Base-by-base conservation (phyloP, 2,113 vertebrate species). In the Scophthalmus maximus region DNA sequence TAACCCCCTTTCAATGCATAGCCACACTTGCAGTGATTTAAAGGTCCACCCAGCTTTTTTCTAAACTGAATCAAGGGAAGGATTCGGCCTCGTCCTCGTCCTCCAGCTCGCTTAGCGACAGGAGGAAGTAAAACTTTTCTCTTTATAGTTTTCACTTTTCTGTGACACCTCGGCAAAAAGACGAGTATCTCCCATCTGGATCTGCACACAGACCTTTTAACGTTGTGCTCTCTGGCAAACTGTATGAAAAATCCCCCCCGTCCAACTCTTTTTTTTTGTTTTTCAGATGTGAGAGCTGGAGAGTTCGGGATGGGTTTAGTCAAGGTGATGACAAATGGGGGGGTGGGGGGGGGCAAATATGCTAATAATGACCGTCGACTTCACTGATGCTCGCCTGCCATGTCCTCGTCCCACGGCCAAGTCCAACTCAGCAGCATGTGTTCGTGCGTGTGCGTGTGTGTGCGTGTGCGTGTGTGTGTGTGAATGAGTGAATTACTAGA, bases 401-500 rank as follows among this genome's bases (percentile, higher is more conserved):
- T 76, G 69, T 76, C 56, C 74, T 58, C 22, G 20, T 67, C 44
- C 69, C 53, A 6, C 25, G 38, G 50, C 73, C 58, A 52, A 46
- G 42, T 73, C 60, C 52, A 50, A 34, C 57, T 52, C 59, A 47
- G 70, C 71, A 51, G 60, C 50, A 23, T 47, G 42, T 50, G 23
- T 52, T 9, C 68, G 78, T 61, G 18, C 27, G 38, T 40, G 38
- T 40, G 46, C n/a, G n/a, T 49, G 36, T 44, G 51, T 53, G 71
- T 63, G 75, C 69, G 49, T 23, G 68, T 61, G 56, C 38, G 34
- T 51, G 77, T 78, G 78, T 57, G 82, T 44, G 71, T 46, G 73
- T 79, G 82, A 62, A 46, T 61, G 73, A 91, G 83, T 84, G 79
- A 87, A 86, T 91, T 87, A 86, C 84, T 76, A 81, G 68, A 83